These are phyloP conservation scores for Enteromius unitaeniatus DNA, from an alignment of 2,797 vertebrate genomes.

Conservation along the genomic window DNA sequence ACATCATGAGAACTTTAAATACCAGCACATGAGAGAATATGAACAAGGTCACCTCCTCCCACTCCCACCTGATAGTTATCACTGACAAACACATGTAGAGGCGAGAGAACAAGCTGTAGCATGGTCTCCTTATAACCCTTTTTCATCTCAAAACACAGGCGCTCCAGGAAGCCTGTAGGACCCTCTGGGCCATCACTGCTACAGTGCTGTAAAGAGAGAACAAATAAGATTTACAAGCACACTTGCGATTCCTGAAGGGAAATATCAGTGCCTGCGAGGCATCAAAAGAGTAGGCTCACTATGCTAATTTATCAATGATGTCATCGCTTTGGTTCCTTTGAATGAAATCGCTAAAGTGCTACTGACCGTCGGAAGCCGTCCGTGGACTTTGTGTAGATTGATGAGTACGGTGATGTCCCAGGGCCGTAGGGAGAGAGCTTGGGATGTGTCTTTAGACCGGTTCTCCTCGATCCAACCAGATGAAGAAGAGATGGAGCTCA, in stretches of 20 bases:
- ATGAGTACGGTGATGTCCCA: constrained; percentile 98
- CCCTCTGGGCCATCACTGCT: constrained; percentile 92
- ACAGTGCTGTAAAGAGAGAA: constrained; percentile 83
- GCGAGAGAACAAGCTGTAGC: constrained; percentile 94
- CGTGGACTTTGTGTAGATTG: constrained; percentile 97
- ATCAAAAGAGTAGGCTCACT: background rate
- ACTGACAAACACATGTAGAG: constrained; percentile 91
- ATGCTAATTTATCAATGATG: background rate
- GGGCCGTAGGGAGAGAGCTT: constrained; percentile 90
- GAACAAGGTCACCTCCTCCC: background rate
- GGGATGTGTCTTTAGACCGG: constrained; percentile 80
- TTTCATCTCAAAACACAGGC: constrained; percentile 98
- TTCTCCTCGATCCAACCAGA: constrained; percentile 91
- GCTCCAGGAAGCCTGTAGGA: constrained; percentile 92
- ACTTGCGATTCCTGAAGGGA: background rate
- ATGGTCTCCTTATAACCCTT: constrained; percentile 96
- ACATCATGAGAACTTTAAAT: background rate
- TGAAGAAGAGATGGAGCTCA: constrained; percentile 90
- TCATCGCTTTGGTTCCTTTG: background rate
- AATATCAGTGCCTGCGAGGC: constrained; percentile 5
- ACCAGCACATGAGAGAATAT: constrained; percentile 5
- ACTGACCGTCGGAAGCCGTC: constrained; percentile 92
- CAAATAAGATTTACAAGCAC: constrained; percentile 29
- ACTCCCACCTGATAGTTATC: constrained; percentile 92
- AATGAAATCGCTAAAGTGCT: background rate